Conservation (phyloP, 2,113 vertebrate genomes). For the Acrocephalus arundinaceus region DNA sequence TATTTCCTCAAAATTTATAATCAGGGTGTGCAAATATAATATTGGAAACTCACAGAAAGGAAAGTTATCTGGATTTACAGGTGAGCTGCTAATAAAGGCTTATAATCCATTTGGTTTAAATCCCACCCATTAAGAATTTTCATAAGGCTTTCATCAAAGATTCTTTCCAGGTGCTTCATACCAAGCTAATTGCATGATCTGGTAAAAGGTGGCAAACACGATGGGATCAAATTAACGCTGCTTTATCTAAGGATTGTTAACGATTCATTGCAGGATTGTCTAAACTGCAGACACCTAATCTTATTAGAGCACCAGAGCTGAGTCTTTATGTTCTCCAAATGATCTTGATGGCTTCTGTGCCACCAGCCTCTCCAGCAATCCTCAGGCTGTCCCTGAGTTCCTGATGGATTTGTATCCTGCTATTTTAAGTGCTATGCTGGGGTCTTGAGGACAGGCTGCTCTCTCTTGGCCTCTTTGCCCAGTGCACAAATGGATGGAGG, state of each 20-base stretch:
- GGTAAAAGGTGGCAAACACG: background rate
- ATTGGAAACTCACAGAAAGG: background rate
- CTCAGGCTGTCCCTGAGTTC: background rate
- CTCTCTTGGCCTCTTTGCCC: background rate
- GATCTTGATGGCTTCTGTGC: background rate
- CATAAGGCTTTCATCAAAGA: background rate
- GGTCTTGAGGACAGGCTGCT: background rate
- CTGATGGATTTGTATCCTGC: background rate
- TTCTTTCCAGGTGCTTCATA: background rate
- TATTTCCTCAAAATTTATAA: slow-evolving; percentile 59
- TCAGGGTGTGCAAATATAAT: slow-evolving; percentile 44
- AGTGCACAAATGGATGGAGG: background rate
- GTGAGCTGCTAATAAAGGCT: background rate
- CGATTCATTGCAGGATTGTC: background rate
- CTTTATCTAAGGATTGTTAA: background rate
- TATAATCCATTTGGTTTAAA: slow-evolving; percentile 21
- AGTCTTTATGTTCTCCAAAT: background rate
- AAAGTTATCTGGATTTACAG: slow-evolving; percentile 30
- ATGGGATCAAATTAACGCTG: background rate
- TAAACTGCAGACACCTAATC: background rate
- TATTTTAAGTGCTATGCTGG: background rate
- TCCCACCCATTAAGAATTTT: slow-evolving; percentile 20
- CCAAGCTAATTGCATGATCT: background rate
- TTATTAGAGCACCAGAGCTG: background rate
- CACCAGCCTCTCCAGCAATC: background rate